These are phyloP conservation scores for Rhingia rostrata DNA, from an alignment of 2,888 invertebrate species.

Conservation along the genomic window DNA sequence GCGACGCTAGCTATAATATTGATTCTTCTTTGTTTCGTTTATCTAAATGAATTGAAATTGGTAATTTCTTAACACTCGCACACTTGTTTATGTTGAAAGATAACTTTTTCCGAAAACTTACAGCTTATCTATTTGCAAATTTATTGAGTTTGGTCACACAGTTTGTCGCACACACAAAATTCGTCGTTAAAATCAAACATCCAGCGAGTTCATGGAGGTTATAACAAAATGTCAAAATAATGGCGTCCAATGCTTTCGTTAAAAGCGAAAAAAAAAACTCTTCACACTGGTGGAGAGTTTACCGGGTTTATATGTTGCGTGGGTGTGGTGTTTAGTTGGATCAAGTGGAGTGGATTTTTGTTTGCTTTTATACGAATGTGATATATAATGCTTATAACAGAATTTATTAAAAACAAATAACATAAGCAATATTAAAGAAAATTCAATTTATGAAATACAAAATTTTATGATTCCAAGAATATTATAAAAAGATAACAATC, in stretches of 20 bases:
- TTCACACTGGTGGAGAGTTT: constrained; percentile 16
- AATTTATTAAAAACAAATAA: too few species aligned
- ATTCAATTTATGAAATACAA: too few species aligned
- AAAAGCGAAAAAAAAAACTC: constrained; percentile 14
- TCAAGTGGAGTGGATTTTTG: neutral
- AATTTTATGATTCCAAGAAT: too few species aligned
- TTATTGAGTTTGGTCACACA: constrained; percentile 59
- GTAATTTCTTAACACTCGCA: constrained; percentile 5
- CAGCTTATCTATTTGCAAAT: constrained; percentile 32
- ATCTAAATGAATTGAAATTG: constrained; percentile 27
- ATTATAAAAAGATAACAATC: too few species aligned
- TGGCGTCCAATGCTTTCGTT: constrained; percentile 73
- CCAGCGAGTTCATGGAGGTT: constrained; percentile 67
- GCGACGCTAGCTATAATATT: constrained; percentile 20
- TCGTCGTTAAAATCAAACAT: constrained; percentile 67
- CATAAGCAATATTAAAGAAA: too few species aligned
- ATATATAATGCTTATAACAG: too few species aligned
- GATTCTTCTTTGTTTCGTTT: constrained; percentile 33
- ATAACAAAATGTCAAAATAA: constrained; percentile 71
- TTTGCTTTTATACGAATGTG: too few species aligned
- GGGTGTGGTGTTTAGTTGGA: neutral
- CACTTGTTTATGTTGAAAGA: constrained; percentile 16
- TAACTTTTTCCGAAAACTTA: constrained; percentile 36
- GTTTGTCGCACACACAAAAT: constrained; percentile 49
- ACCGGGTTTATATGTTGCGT: constrained; percentile 29